Base-by-base conservation (phyloP, 92 coral and sea anemone species). In the Palythoa grandis region DNA sequence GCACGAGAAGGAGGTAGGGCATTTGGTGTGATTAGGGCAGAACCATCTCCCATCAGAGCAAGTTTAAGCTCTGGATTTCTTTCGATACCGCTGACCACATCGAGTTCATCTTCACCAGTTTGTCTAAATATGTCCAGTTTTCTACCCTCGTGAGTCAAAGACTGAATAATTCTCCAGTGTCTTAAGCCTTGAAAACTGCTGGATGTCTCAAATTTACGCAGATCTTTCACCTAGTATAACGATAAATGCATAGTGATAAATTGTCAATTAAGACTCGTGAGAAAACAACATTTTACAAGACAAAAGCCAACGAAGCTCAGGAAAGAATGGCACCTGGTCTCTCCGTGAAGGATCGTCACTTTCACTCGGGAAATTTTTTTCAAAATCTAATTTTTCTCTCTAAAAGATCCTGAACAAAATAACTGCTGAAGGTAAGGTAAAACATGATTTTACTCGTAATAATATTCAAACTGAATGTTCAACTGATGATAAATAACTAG, bases 31-130 rank as follows among this genome's bases (percentile, higher is more conserved):
- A 95, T 79, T 48, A 88, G 88, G n/a, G 87, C 70, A 4, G 77
- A 53, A 13, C 71, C 77, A 53, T 97, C 99, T 35, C 96, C 95
- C 92, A 92, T 90, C 38, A 97, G 83, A 10, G 97, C 95, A 10
- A 97, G 85, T 68, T 89, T 90, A 16, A 97, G 90, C 53, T 90
- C 92, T 9, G 90, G 76, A 65, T 91, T 93, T 43, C 77, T 74
- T 54, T 92, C 92, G 19, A 93, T 61, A 66, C 76, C 87, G 9
- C 88, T 71, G 48, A 77, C 82, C 70, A 90, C 92, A 15, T 78
- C 92, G 17, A 76, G 83, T 23, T 72, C 86, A 37, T 68, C 88
- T 66, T 89, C 93, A 19, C 88, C 73, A 72, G 83, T 63, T 76
- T 92, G 85, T 39, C 87, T 92, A 52, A 84, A 90, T 50, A 87